Conservation (phyloP, 2,113 vertebrate species). For the Nettapus auritus region DNA sequence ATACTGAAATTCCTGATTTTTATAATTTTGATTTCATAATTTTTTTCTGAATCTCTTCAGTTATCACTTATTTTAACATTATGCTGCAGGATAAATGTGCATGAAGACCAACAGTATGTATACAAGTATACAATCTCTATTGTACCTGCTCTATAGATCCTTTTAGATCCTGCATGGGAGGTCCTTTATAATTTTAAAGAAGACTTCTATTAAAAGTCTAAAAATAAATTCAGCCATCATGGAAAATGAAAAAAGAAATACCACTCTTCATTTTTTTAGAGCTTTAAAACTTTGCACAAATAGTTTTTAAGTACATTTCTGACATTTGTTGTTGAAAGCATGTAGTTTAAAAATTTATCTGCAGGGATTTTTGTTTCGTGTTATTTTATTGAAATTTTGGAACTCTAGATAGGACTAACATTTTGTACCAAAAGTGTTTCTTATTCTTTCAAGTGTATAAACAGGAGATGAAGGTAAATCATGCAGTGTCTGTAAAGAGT, state of each 20-base stretch:
- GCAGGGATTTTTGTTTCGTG: not conserved
- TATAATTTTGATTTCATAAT: constrained; percentile 55
- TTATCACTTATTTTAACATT: constrained; percentile 80
- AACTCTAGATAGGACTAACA: not conserved
- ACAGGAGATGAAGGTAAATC: not conserved
- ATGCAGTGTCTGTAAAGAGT: constrained; percentile 61
- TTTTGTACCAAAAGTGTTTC: not conserved
- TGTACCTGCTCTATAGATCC: constrained; percentile 44
- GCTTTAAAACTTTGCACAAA: constrained; percentile 60
- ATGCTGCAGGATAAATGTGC: constrained; percentile 80
- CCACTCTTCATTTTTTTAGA: constrained; percentile 30
- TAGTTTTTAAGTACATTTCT: constrained; percentile 66
- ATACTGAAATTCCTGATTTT: not conserved
- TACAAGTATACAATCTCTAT: constrained; percentile 22
- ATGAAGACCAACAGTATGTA: constrained; percentile 82
- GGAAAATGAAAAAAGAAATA: constrained; percentile 10
- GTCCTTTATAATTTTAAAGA: constrained; percentile 13
- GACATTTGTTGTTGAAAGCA: constrained; percentile 51
- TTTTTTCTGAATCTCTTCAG: constrained; percentile 70
- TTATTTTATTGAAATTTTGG: not conserved
- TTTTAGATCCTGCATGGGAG: constrained; percentile 58
- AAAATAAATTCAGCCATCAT: not conserved
- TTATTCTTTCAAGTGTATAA: not conserved
- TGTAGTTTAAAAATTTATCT: not conserved
- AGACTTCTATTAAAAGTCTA: constrained; percentile 26